Percentiles rank a stretch among this genome's conserved stretches.
Conservation (phyloP, 2,888 invertebrate genomes). For the Fabriciana adippe region DNA sequence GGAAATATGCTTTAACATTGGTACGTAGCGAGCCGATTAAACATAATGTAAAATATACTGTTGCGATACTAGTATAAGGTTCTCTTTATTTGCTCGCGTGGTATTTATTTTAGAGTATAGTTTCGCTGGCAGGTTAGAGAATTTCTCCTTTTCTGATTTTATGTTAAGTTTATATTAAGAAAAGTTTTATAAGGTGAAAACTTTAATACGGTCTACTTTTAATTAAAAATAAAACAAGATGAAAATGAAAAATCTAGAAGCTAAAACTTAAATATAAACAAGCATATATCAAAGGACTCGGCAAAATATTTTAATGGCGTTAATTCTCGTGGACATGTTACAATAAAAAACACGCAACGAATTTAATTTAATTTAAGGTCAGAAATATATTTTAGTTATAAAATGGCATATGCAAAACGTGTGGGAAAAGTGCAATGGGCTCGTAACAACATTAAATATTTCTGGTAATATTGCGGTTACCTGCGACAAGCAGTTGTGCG, state of each 20-base stretch:
- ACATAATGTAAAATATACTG: conserved; percentile 11
- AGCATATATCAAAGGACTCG: conserved; percentile 38
- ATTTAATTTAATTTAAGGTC: conserved; percentile 50
- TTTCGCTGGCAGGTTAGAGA: background rate
- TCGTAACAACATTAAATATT: conserved; percentile 65
- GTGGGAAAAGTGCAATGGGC: conserved; percentile 58
- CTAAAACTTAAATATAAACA: conserved; percentile 36
- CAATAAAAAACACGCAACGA: conserved; percentile 46
- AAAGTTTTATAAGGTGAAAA: conserved; percentile 21
- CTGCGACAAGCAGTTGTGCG: conserved; percentile 64
- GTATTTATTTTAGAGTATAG: background rate
- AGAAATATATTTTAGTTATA: conserved; percentile 55
- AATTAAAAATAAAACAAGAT: conserved; percentile 28
- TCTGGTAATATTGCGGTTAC: conserved; percentile 68
- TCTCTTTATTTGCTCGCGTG: background rate
- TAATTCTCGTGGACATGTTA: conserved; percentile 46
- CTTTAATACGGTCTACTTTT: conserved; percentile 21
- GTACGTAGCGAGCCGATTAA: conserved; percentile 2
- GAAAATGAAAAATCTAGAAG: conserved; percentile 27
- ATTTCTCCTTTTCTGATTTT: conserved; percentile 13
- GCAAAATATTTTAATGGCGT: conserved; percentile 47
- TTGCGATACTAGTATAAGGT: background rate
- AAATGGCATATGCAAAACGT: conserved; percentile 57
- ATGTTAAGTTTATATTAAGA: conserved; percentile 13
- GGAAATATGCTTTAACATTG: conserved; percentile 27